These are phyloP conservation scores for Tyrophagus putrescentiae DNA, from an alignment of 1,140 invertebrate genomes.

Conservation along the genomic window DNA sequence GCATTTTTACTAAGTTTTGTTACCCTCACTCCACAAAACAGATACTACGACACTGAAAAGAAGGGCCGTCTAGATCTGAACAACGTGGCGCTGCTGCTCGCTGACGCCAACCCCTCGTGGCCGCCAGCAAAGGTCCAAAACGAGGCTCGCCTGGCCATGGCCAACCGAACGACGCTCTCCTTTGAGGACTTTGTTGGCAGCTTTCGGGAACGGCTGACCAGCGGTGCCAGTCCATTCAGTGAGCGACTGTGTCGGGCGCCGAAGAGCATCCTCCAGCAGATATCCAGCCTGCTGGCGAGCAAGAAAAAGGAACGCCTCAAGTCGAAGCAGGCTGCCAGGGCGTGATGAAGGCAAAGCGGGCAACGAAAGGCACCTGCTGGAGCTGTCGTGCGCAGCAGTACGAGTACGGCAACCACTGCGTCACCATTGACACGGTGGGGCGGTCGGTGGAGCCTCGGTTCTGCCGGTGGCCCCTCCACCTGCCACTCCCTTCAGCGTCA, in stretches of 20 bases:
- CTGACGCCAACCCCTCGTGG: neutral
- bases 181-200: too few species aligned
- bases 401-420: neutral
- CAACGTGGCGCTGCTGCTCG: neutral
- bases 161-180: too few species aligned
- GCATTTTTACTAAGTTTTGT: constrained; percentile 1
- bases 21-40: neutral
- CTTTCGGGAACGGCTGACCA: neutral
- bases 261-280: neutral
- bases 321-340: neutral
- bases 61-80: neutral
- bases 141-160: too few species aligned
- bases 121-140: neutral
- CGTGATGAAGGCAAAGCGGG: neutral
- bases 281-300: too few species aligned
- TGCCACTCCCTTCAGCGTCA: neutral
- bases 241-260: neutral
- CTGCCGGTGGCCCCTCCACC: neutral
- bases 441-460: neutral
- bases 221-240: neutral
- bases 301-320: neutral
- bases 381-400: neutral
- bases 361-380: neutral
- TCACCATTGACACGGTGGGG: constrained; percentile 1
- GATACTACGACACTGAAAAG: neutral